Base-by-base conservation (phyloP, 2,113 vertebrate genomes). In the Romanogobio albipinnatus region DNA sequence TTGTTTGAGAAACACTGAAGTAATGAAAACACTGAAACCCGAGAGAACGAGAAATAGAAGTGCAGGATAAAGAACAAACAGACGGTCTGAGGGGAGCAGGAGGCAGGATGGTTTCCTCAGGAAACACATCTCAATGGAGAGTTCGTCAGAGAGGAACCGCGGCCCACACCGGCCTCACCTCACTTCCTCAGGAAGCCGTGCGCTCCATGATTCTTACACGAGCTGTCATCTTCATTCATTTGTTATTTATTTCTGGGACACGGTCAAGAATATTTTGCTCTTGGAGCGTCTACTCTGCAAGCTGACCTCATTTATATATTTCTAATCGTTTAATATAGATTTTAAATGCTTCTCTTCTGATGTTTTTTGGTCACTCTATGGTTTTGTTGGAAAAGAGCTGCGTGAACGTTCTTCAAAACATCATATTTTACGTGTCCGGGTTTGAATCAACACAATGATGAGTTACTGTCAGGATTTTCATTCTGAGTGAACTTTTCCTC, bases 91-190 rank as follows among this genome's bases (percentile, higher is more conserved):
- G 29, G 2, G 29, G 29, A 29, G 29, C 84, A 86, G 89, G 87
- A 87, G 86, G 88, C 76, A 83, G 74, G 87, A 83, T 86, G 81
- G 62, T 88, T 92, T 93, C 90, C 90, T 91, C 76, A 91, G 91
- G 92, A 93, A 93, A 91, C 81, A 9, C 2, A 89, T 39, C 59
- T 90, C 76, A 87, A 88, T 90, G 45, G 90, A 61, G 86, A 89
- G 89, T 85, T 89, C 85, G 61, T 77, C 59, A 84, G 79, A 70
- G 70, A 84, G 73, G 49, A 70, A 76, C 86, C 82, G 75, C 26
- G 51, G 43, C 51, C 80, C 56, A 68, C 43, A 62, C 15, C 33
- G 77, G 68, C 71, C 81, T 81, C 66, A 66, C 76, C 56, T 61
- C 76, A 45, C 81, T 90, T 89, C 88, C 85, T 85, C 86, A 88